Conservation (phyloP, 2,888 invertebrate genomes). For the Ochropleura plecta region DNA sequence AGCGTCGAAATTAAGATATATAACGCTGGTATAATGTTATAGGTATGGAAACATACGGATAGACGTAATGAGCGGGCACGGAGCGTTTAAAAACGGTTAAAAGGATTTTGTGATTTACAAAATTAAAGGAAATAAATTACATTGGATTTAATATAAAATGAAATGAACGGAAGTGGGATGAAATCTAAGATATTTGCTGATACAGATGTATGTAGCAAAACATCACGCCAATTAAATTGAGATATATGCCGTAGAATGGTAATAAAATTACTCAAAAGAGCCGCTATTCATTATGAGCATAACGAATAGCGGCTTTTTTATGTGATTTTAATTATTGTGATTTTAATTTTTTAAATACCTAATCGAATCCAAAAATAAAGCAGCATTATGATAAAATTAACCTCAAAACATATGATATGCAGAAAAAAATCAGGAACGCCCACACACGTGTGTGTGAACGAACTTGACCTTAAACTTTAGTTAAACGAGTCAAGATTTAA, state of each 20-base stretch:
- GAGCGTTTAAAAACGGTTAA: neutral
- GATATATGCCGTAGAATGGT: neutral
- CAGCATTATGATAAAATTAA: constrained; percentile 6
- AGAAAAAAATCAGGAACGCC: constrained; percentile 14
- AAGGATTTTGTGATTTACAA: neutral
- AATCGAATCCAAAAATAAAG: constrained; percentile 16
- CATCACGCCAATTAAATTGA: too few species aligned
- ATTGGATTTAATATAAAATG: too few species aligned
- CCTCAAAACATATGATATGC: constrained; percentile 9
- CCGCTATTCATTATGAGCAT: too few species aligned
- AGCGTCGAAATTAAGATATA: constrained; percentile 40
- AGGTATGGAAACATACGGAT: constrained; percentile 40
- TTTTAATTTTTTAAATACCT: neutral
- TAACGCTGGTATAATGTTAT: constrained; percentile 21
- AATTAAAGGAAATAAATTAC: too few species aligned
- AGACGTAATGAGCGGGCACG: neutral
- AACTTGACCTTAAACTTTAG: constrained; percentile 58
- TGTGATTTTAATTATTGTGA: too few species aligned
- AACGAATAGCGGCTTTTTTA: too few species aligned
- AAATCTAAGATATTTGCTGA: too few species aligned
- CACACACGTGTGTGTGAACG: constrained; percentile 34
- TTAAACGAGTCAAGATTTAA: constrained; percentile 25
- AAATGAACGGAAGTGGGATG: too few species aligned
- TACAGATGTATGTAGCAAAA: too few species aligned
- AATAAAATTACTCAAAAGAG: neutral